phyloP scores from a whole-genome alignment of 2,888 invertebrate genomes.

The Tetranychus piercei region DNA sequence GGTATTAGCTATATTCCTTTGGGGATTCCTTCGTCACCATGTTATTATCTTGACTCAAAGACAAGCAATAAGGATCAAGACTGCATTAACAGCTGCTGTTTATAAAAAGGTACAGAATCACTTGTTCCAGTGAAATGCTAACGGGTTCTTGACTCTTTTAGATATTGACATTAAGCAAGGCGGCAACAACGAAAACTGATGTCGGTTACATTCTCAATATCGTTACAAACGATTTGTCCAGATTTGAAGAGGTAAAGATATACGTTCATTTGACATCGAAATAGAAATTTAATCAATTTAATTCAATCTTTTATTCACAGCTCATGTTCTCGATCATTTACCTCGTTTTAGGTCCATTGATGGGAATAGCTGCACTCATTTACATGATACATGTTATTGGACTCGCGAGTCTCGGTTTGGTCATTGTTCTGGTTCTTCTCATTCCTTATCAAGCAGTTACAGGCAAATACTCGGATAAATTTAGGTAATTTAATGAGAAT shows the following conservation, averaged over 20 bases:
- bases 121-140: too few relatives aligned
- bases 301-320: background rate
- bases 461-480: background rate
- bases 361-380: background rate
- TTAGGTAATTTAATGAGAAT: background rate
- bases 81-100: background rate
- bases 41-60: background rate
- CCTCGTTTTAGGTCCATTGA: background rate
- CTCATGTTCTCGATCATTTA: background rate
- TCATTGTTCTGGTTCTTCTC: background rate
- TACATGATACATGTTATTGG: background rate
- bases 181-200: background rate
- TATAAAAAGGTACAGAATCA: background rate
- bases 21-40: background rate
- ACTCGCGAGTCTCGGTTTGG: conserved; percentile 28
- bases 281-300: too few relatives aligned
- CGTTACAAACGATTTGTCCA: background rate
- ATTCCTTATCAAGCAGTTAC: background rate
- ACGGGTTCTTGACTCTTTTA: background rate
- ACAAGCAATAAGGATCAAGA: background rate
- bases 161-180: background rate
- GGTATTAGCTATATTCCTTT: background rate
- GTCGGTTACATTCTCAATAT: background rate
- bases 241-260: background rate
- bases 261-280: too few relatives aligned